Conservation (phyloP, 2,113 vertebrate genomes). For the Coreoperca whiteheadi region DNA sequence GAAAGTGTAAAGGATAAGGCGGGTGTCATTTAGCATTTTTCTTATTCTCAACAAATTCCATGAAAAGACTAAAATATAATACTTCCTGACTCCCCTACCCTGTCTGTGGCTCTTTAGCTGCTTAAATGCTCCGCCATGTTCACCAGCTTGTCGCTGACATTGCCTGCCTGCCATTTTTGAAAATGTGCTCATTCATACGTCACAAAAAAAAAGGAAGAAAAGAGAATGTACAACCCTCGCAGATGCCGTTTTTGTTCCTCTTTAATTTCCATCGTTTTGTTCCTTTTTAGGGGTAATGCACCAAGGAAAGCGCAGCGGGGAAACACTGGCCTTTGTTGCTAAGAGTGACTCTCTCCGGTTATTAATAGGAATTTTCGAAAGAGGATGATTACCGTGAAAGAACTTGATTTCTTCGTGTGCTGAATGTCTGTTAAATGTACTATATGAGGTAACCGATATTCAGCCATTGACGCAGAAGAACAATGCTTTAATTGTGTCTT, state of each 20-base stretch:
- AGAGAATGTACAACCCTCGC: not conserved
- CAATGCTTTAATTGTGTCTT: conserved; percentile 2
- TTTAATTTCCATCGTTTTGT: conserved; percentile 5
- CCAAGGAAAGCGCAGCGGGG: conserved; percentile 14
- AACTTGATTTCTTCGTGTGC: not conserved
- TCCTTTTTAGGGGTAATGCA: conserved; percentile 8
- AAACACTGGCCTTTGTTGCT: conserved; percentile 37
- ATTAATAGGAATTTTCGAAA: conserved; percentile 15
- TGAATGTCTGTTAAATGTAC: conserved; percentile 24
- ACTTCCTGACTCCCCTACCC: not conserved
- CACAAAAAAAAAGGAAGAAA: not conserved
- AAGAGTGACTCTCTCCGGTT: conserved; percentile 9
- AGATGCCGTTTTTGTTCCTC: conserved; percentile 17
- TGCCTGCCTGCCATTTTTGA: not conserved
- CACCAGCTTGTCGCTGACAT: too few relatives aligned
- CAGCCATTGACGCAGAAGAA: conserved; percentile 3
- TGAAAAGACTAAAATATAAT: too few relatives aligned
- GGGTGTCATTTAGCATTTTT: not conserved
- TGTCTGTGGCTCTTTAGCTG: not conserved
- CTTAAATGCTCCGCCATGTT: too few relatives aligned
- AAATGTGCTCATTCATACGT: not conserved
- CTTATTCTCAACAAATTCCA: not conserved
- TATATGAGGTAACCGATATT: conserved; percentile 23
- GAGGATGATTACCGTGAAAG: conserved; percentile 16
- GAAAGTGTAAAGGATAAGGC: not conserved